Percentiles rank a stretch among this genome's conserved stretches.
phyloP scores from a whole-genome alignment of 2,113 vertebrate species.

The Paedocypris sp. region DNA sequence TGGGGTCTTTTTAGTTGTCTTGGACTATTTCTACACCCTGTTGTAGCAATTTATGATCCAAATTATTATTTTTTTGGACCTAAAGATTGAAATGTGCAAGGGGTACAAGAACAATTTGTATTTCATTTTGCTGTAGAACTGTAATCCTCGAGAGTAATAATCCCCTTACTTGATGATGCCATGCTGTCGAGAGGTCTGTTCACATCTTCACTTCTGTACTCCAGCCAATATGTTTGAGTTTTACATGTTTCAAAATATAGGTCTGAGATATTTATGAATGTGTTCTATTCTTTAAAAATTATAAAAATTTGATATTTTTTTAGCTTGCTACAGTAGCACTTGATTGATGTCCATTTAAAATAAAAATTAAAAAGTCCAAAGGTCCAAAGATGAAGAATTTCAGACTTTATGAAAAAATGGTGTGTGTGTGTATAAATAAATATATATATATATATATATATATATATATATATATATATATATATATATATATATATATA shows the following conservation, averaged over 20 bases:
- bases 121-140: neutral
- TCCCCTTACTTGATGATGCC: neutral
- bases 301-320: too few relatives aligned
- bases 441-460: too few relatives aligned
- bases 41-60: neutral
- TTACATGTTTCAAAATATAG: conserved; percentile 9
- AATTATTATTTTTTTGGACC: neutral
- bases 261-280: conserved; percentile 24
- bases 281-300: too few relatives aligned
- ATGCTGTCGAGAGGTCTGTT: neutral
- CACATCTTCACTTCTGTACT: too few relatives aligned
- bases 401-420: conserved; percentile 55
- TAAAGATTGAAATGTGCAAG: neutral
- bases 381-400: conserved; percentile 55
- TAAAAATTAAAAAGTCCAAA: conserved; percentile 37
- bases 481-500: too few relatives aligned
- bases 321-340: neutral
- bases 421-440: too few relatives aligned
- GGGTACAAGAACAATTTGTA: neutral
- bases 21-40: neutral
- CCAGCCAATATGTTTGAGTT: conserved; percentile 44
- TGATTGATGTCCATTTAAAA: conserved; percentile 46
- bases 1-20: neutral
- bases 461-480: too few relatives aligned
- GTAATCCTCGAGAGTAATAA: conserved; percentile 3